Evolutionary conservation across 1,140 invertebrate genomes (phyloP).

Genomic region (Melanaphis sacchari): DNA sequence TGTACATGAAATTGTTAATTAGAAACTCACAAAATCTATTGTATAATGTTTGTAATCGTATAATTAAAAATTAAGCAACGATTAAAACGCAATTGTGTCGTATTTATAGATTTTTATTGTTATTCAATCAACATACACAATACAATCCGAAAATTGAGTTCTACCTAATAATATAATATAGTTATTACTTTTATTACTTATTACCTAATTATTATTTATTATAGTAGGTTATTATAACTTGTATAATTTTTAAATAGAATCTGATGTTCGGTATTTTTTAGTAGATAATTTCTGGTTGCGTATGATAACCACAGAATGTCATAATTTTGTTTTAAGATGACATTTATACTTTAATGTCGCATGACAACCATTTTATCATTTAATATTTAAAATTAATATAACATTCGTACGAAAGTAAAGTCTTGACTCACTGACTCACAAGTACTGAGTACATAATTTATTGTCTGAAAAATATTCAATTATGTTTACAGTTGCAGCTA

Average conservation of each 20-base stretch:
- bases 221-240: background rate
- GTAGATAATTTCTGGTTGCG: background rate
- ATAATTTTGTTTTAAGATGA: conserved; percentile 11
- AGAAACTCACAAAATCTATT: too few relatives aligned
- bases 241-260: background rate
- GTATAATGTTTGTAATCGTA: too few relatives aligned
- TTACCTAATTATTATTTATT: background rate
- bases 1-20: background rate
- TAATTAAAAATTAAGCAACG: background rate
- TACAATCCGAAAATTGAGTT: background rate
- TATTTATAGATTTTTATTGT: background rate
- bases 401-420: background rate
- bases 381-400: background rate
- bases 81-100: background rate
- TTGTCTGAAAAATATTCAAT: background rate
- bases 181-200: background rate
- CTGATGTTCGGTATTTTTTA: background rate
- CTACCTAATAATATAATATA: background rate
- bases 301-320: background rate
- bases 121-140: background rate
- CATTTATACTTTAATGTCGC: background rate
- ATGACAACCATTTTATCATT: background rate
- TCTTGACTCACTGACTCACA: background rate
- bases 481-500: background rate
- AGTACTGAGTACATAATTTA: background rate